These are phyloP conservation scores for Scolopax mira DNA, from an alignment of 2,113 vertebrate species.

Conservation along the genomic window DNA sequence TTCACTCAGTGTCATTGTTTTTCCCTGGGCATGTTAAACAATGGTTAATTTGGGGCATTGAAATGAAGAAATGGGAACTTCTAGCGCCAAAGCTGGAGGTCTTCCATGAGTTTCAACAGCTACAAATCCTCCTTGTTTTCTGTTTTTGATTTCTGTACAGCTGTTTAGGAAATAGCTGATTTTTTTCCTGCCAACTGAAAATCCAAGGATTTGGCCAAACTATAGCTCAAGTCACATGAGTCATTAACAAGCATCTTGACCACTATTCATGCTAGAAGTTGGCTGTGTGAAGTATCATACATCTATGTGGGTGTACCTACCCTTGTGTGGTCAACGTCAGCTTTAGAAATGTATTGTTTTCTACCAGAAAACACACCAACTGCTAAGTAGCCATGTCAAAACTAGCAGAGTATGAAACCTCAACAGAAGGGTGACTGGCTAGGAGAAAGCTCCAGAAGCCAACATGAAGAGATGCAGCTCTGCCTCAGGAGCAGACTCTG, in stretches of 20 bases:
- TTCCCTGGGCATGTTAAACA: neutral
- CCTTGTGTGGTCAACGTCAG: neutral
- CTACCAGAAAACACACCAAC: neutral
- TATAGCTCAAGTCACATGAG: neutral
- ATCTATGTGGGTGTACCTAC: neutral
- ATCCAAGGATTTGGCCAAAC: neutral
- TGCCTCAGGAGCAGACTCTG: neutral
- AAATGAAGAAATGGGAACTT: conserved; percentile 7
- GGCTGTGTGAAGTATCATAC: neutral
- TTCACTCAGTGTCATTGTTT: neutral
- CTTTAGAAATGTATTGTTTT: neutral
- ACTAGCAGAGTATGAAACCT: neutral
- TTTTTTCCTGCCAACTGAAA: conserved; percentile 33
- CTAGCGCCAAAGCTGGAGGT: neutral
- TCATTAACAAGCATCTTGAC: neutral
- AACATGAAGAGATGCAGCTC: neutral
- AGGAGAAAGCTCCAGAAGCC: neutral
- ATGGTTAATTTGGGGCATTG: conserved; percentile 22
- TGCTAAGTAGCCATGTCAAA: neutral
- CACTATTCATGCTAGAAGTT: neutral
- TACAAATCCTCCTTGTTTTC: neutral
- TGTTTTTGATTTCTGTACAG: neutral
- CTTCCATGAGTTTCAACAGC: conserved; percentile 27
- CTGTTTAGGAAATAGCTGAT: neutral
- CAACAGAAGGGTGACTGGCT: neutral